Base-by-base conservation (phyloP, 30 jellyfish, hydroid and myxozoan species). In the Nemopilema nomurai region DNA sequence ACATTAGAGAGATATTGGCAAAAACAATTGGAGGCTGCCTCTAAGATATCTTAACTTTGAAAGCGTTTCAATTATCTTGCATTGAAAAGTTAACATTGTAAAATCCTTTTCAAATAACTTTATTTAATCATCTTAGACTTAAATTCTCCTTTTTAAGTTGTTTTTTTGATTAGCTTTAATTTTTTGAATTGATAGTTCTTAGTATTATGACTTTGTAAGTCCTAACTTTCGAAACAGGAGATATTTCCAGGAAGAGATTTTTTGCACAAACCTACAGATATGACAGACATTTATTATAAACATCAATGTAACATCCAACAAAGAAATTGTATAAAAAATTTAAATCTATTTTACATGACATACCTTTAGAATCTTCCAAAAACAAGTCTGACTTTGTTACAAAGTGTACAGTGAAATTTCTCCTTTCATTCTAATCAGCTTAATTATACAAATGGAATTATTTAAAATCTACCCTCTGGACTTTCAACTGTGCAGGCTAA, bases 311-410 rank as follows among this genome's bases (percentile, higher is more conserved):
- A 77, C 28, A 57, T 62, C 21, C 33, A 22, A 17, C 77, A 77
- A 77, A 57, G 27, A 16, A 25, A 26, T 49, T 30, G 83, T 73
- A 73, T 73, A 73, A 77, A 77, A 77, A 57, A 9, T 23, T 62
- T 65, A 74, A 77, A 25, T 50, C 77, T 77, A 77, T 77, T 16
- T 21, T 77, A 77, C 87, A 77, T 77, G 18, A 62, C 57, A 18
- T 62, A 24, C 25, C 8, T 28, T 9, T 67, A 23, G 8, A 67
- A 23, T 67, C 23, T 67, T 23, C 30, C 76, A 67, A 67, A 67
- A 67, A 33, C 41, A 67, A 67, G 30, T 67, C 41, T 67, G 52
- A 62, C 87, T 77, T 57, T 77, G 87, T 27, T 77, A 77, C 87
- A 77, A 77, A 57, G 78, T 41, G 57, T 41, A 41, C 57, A 41